Percentiles rank a stretch among this genome's conserved stretches.
phyloP scores from a whole-genome alignment of 2,113 vertebrate genomes.

The Xiphophorus maculatus region DNA sequence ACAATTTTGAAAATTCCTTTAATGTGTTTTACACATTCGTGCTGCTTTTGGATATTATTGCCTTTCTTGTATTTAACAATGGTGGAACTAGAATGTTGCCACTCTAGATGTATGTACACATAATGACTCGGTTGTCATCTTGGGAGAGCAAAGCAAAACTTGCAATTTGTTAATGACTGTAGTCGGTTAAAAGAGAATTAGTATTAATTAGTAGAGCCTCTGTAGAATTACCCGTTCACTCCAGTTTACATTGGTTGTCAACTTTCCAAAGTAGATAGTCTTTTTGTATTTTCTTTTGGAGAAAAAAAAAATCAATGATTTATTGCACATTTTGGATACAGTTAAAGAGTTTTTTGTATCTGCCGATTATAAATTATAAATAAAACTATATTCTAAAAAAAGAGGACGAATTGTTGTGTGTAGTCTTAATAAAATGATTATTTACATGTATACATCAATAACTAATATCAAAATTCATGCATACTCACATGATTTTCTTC shows the following conservation, averaged over 20 bases:
- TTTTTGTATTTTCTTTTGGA: slow-evolving; percentile 85
- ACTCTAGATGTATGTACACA: slow-evolving; percentile 71
- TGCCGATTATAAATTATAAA: slow-evolving; percentile 94
- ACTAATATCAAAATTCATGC: too few species aligned
- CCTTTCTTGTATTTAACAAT: slow-evolving; percentile 78
- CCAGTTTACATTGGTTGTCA: slow-evolving; percentile 88
- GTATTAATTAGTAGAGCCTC: slow-evolving; percentile 83
- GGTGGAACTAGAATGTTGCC: slow-evolving; percentile 68
- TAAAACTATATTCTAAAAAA: slow-evolving; percentile 86
- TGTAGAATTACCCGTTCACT: slow-evolving; percentile 87
- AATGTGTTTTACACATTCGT: slow-evolving; percentile 82
- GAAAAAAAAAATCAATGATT: slow-evolving; percentile 89
- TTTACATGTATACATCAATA: too few species aligned
- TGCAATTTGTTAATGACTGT: slow-evolving; percentile 65
- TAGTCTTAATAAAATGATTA: too few species aligned
- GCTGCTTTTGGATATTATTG: slow-evolving; percentile 81
- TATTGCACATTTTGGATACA: slow-evolving; percentile 99
- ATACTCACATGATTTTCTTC: neutral
- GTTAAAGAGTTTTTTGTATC: slow-evolving; percentile 95
- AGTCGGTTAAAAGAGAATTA: slow-evolving; percentile 77
- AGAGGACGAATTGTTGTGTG: too few species aligned
- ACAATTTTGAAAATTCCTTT: slow-evolving; percentile 75
- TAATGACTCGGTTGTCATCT: slow-evolving; percentile 63
- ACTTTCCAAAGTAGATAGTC: slow-evolving; percentile 88
- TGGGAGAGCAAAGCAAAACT: slow-evolving; percentile 72